Conservation (phyloP, 2,113 vertebrate genomes). For the Bos indicus region DNA sequence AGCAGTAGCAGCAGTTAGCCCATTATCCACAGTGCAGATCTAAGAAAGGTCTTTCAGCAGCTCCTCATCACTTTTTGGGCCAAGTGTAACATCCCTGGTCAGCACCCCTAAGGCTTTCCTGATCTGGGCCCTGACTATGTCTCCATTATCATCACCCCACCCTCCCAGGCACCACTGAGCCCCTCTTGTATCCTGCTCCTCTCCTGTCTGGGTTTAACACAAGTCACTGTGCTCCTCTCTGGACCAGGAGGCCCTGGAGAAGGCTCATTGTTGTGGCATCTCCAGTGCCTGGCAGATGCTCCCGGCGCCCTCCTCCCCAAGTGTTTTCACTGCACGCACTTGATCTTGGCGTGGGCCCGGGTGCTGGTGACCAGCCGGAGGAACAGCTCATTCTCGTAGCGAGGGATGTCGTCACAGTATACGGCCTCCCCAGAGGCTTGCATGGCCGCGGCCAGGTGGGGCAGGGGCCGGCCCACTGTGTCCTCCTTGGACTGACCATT, state of each 20-base stretch:
- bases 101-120: background rate
- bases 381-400: conserved; percentile 90
- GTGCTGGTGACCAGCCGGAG: conserved; percentile 91
- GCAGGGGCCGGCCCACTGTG: conserved; percentile 89
- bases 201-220: background rate
- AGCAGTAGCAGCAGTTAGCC: no score
- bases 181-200: background rate
- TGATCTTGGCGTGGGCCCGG: conserved; percentile 89
- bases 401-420: conserved; percentile 95
- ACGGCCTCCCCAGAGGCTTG: conserved; percentile 94
- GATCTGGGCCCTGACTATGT: background rate
- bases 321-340: conserved; percentile 79
- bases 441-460: conserved; percentile 90
- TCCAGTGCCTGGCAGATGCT: no score
- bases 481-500: conserved; percentile 85
- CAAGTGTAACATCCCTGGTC: background rate
- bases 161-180: background rate
- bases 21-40: background rate
- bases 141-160: accelerated
- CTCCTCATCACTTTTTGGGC: background rate
- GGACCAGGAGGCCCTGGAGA: background rate
- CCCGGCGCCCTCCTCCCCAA: accelerated
- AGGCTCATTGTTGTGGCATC: background rate
- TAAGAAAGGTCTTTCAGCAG: background rate
- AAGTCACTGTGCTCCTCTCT: background rate